Conservation (phyloP, 2,113 vertebrate genomes). For the Ptychochromis oligacanthus region DNA sequence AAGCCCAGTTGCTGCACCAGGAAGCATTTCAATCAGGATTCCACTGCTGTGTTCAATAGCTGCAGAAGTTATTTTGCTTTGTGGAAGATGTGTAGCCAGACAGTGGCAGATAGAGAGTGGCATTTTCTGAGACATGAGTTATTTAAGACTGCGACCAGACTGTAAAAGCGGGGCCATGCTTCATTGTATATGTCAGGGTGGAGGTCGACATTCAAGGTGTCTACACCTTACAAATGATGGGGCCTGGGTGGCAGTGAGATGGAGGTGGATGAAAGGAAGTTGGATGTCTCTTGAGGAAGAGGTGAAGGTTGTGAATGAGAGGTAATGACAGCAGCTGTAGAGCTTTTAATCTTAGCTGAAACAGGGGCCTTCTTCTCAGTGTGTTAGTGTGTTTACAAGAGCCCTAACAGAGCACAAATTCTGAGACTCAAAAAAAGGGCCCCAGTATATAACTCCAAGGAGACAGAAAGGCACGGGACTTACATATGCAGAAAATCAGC, state of each 20-base stretch:
- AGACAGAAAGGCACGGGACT: not conserved
- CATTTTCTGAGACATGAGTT: constrained; percentile 40
- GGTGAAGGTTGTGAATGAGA: constrained; percentile 31
- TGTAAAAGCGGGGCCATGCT: constrained; percentile 33
- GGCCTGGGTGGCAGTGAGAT: constrained; percentile 24
- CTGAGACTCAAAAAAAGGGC: not conserved
- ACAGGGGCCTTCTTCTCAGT: not conserved
- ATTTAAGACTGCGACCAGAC: constrained; percentile 38
- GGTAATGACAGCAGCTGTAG: constrained; percentile 21
- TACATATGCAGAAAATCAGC: not conserved
- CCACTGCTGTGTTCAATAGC: constrained; percentile 11
- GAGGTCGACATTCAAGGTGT: constrained; percentile 42
- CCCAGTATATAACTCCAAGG: not conserved
- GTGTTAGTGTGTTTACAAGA: not conserved
- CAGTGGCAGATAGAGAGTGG: constrained; percentile 15
- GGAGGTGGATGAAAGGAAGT: constrained; percentile 54
- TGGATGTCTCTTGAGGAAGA: constrained; percentile 23
- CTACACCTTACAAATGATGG: constrained; percentile 43
- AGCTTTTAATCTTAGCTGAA: constrained; percentile 28
- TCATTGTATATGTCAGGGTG: constrained; percentile 44
- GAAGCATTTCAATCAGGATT: constrained; percentile 42
- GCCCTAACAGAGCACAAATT: not conserved
- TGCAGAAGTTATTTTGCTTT: constrained; percentile 3
- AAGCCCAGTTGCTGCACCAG: not conserved
- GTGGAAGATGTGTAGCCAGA: constrained; percentile 5